Evolutionary conservation across 2,797 vertebrate species (phyloP).

Genomic region (Antennarius maculatus): DNA sequence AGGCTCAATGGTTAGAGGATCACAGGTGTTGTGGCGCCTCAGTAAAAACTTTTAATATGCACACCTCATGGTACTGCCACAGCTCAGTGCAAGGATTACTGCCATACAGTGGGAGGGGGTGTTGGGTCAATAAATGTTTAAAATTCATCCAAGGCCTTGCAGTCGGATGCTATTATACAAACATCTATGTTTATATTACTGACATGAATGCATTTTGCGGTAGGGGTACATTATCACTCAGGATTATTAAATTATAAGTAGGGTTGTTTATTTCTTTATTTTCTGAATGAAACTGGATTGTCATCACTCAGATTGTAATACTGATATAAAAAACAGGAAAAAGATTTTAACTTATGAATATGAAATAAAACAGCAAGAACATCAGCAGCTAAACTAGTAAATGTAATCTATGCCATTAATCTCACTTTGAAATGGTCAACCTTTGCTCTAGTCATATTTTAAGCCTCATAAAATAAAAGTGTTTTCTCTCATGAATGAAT

Average conservation of each 20-base stretch:
- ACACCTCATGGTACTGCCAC: slow-evolving; percentile 70
- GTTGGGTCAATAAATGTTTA: slow-evolving; percentile 78
- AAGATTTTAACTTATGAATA: background rate
- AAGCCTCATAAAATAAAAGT: slow-evolving; percentile 50
- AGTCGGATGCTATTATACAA: slow-evolving; percentile 55
- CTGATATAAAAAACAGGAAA: slow-evolving; percentile 8
- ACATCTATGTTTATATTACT: slow-evolving; percentile 22
- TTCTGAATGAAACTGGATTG: slow-evolving; percentile 7
- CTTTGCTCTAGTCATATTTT: slow-evolving; percentile 59
- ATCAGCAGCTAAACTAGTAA: slow-evolving; percentile 30
- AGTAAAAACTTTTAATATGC: slow-evolving; percentile 84
- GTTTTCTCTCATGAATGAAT: slow-evolving; percentile 39
- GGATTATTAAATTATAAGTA: slow-evolving; percentile 1
- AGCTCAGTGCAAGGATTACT: slow-evolving; percentile 65
- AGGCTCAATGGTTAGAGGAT: slow-evolving; percentile 68
- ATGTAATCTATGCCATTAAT: slow-evolving; percentile 58
- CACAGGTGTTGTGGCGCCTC: slow-evolving; percentile 75
- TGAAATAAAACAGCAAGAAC: slow-evolving; percentile 9
- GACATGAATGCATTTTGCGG: slow-evolving; percentile 19
- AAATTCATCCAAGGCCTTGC: slow-evolving; percentile 71
- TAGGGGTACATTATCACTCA: slow-evolving; percentile 34
- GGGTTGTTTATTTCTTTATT: background rate
- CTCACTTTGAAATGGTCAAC: slow-evolving; percentile 59
- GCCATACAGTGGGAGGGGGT: slow-evolving; percentile 46
- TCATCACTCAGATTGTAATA: background rate